Conservation (phyloP, 2,888 invertebrate genomes). For the Yponomeuta plumbellus region DNA sequence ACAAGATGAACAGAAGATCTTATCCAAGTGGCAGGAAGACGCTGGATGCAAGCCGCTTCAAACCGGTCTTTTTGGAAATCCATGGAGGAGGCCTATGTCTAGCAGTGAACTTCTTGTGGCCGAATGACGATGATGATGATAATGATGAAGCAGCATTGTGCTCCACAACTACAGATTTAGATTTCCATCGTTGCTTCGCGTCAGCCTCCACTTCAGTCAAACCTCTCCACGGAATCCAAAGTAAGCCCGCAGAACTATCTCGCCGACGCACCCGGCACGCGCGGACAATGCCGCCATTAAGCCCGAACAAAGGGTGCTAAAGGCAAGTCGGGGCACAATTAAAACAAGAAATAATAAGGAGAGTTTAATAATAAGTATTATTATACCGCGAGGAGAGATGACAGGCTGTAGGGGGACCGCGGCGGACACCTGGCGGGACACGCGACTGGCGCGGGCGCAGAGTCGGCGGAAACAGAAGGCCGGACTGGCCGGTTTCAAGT, state of each 20-base stretch:
- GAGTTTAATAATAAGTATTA: constrained; percentile 72
- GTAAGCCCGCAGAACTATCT: constrained; percentile 37
- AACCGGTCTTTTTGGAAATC: too few species aligned
- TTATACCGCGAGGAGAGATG: constrained; percentile 51
- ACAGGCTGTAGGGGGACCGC: constrained; percentile 40
- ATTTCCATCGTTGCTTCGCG: too few species aligned
- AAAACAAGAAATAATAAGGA: constrained; percentile 76
- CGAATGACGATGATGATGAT: too few species aligned
- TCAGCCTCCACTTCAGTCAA: too few species aligned
- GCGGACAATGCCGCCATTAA: constrained; percentile 66
- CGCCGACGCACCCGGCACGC: constrained; percentile 66
- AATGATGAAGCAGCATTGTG: too few species aligned
- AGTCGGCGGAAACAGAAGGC: neutral
- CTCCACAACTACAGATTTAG: too few species aligned
- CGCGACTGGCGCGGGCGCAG: constrained; percentile 30
- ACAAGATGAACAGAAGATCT: too few species aligned
- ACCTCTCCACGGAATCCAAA: constrained; percentile 10
- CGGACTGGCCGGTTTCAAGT: neutral
- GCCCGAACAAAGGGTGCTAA: constrained; percentile 71
- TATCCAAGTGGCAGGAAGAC: too few species aligned
- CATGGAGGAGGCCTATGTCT: too few species aligned
- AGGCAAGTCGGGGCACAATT: constrained; percentile 73
- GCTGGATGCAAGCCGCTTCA: too few species aligned
- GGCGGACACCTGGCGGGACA: constrained; percentile 58
- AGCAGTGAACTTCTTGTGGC: too few species aligned